These are phyloP conservation scores for Zoanthus gigantus DNA, from an alignment of 92 coral and sea anemone genomes.

Conservation along the genomic window DNA sequence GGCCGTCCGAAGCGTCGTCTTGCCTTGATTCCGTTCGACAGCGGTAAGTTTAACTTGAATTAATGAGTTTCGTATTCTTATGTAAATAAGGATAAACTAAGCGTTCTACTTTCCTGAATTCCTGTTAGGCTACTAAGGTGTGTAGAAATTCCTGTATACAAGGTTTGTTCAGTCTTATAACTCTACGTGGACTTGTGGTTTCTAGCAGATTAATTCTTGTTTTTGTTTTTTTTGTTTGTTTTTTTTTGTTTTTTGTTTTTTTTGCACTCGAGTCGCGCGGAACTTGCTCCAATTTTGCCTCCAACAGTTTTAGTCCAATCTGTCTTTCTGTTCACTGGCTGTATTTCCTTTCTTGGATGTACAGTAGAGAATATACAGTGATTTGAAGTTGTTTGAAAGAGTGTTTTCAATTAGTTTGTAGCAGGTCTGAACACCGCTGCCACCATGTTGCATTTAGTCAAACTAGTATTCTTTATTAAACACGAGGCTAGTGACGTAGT, in stretches of 20 bases:
- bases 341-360: constrained; percentile 38
- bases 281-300: constrained; percentile 19
- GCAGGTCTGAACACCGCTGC: constrained; percentile 19
- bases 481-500: too few species aligned
- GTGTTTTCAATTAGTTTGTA: background rate
- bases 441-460: constrained; percentile 20
- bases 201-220: constrained; percentile 10
- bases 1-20: constrained; percentile 18
- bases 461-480: background rate
- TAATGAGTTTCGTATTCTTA: constrained; percentile 16
- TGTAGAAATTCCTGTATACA: constrained; percentile 16
- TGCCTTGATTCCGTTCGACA: background rate
- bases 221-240: too few species aligned
- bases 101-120: constrained; percentile 31
- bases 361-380: constrained; percentile 25
- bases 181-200: constrained; percentile 7
- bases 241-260: too few species aligned
- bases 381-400: constrained; percentile 16
- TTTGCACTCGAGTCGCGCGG: background rate
- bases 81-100: constrained; percentile 1
- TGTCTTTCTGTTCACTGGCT: constrained; percentile 29
- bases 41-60: constrained; percentile 10
- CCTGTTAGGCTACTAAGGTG: constrained; percentile 21
- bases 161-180: constrained; percentile 9
- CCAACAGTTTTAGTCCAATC: constrained; percentile 10